Conservation (phyloP, 2,113 vertebrate species). For the Melanostigma gelatinosum region DNA sequence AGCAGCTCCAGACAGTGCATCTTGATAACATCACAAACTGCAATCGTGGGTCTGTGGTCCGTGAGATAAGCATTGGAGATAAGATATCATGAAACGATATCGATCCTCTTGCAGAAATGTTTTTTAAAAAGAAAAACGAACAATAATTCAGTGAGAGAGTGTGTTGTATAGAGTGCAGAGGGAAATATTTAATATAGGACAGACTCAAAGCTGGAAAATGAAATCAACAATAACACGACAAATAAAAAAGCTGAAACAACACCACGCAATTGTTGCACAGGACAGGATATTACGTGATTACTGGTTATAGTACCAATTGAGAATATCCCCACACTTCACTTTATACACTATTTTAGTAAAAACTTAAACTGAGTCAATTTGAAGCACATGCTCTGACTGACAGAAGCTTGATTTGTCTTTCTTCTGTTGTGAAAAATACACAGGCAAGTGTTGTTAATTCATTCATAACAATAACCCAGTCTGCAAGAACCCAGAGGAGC, state of each 20-base stretch:
- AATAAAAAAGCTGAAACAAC: neutral
- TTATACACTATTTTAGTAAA: neutral
- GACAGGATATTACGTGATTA: neutral
- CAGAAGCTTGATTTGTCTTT: neutral
- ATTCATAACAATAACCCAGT: constrained; percentile 21
- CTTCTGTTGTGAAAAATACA: neutral
- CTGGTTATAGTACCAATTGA: neutral
- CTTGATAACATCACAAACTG: constrained; percentile 52
- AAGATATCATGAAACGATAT: constrained; percentile 41
- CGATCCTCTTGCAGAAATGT: constrained; percentile 23
- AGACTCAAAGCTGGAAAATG: neutral
- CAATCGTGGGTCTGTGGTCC: constrained; percentile 36
- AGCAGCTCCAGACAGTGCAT: constrained; percentile 45
- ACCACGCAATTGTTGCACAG: neutral
- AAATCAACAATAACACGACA: constrained; percentile 12
- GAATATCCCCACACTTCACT: neutral
- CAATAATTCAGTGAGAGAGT: neutral
- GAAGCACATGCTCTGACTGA: neutral
- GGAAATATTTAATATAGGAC: constrained; percentile 5
- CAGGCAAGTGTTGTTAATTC: neutral
- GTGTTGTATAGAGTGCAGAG: neutral
- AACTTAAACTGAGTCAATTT: neutral
- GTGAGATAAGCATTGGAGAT: constrained; percentile 50
- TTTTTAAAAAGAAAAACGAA: neutral
- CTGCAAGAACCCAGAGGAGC: constrained; percentile 30